phyloP scores from a whole-genome alignment of 2,888 invertebrate genomes.

The Drosophila mimetica region DNA sequence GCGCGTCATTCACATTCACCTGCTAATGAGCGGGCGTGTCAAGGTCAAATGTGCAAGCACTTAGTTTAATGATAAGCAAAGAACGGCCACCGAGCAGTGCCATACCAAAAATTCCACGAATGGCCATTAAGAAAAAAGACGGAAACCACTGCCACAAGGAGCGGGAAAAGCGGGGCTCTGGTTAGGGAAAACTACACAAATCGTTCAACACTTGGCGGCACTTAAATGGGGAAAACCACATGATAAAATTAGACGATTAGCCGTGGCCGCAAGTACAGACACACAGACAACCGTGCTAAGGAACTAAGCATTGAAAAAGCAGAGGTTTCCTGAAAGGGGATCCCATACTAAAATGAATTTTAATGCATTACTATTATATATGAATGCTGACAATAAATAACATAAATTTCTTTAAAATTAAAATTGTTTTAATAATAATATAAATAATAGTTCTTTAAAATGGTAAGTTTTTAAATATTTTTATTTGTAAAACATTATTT shows the following conservation, averaged over 20 bases:
- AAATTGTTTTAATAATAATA: too few species aligned
- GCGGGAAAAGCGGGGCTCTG: conserved; percentile 3
- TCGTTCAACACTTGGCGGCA: conserved; percentile 73
- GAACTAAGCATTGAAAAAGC: conserved; percentile 3
- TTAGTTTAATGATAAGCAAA: conserved; percentile 44
- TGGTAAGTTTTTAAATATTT: too few species aligned
- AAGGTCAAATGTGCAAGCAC: conserved; percentile 43
- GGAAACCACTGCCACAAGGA: conserved; percentile 1
- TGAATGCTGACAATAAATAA: too few species aligned
- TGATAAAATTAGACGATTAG: conserved; percentile 78
- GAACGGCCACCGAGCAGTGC: conserved; percentile 16
- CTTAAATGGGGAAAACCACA: conserved; percentile 76
- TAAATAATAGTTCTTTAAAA: too few species aligned
- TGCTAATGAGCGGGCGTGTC: conserved; percentile 43
- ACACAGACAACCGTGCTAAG: conserved; percentile 3
- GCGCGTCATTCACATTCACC: conserved; percentile 22
- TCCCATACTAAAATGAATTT: background rate
- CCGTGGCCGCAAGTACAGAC: conserved; percentile 49
- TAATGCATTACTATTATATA: too few species aligned
- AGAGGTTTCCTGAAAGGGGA: background rate
- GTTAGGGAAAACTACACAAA: conserved; percentile 55
- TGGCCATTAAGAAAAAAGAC: background rate
- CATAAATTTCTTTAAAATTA: too few species aligned
- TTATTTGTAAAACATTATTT: too few species aligned
- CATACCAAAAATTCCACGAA: conserved; percentile 19